Evolutionary conservation across 2,888 invertebrate genomes (phyloP).

Genomic region (Troides helena): DNA sequence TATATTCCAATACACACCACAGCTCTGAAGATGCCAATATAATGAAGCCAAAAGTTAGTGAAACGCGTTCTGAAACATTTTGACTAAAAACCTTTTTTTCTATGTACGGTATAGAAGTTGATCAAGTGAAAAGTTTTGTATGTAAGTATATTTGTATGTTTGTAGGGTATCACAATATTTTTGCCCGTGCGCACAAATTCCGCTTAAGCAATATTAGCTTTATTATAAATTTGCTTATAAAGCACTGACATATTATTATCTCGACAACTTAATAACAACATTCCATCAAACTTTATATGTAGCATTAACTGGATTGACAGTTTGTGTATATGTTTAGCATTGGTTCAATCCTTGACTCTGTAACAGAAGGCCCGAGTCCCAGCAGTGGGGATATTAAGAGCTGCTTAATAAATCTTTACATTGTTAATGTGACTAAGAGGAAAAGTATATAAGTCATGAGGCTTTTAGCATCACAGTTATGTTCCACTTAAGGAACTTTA

Average conservation of each 20-base stretch:
- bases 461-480: too few species aligned
- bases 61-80: slow-evolving; percentile 19
- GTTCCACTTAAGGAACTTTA: too few species aligned
- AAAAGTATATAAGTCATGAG: too few species aligned
- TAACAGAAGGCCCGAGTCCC: too few species aligned
- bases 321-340: neutral
- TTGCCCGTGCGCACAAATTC: too few species aligned
- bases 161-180: too few species aligned
- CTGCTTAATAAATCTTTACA: too few species aligned
- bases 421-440: too few species aligned
- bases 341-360: too few species aligned
- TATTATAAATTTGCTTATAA: too few species aligned
- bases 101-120: neutral
- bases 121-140: neutral
- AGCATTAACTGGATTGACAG: neutral
- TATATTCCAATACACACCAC: slow-evolving; percentile 13
- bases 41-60: slow-evolving; percentile 26
- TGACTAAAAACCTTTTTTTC: slow-evolving; percentile 17
- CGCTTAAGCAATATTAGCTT: neutral
- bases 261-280: neutral
- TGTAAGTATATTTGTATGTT: neutral
- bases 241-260: too few species aligned
- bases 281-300: neutral
- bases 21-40: slow-evolving; percentile 25
- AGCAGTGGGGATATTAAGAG: too few species aligned